Evolutionary conservation across 1,140 invertebrate genomes (phyloP).

Genomic region (Nasonia giraulti): DNA sequence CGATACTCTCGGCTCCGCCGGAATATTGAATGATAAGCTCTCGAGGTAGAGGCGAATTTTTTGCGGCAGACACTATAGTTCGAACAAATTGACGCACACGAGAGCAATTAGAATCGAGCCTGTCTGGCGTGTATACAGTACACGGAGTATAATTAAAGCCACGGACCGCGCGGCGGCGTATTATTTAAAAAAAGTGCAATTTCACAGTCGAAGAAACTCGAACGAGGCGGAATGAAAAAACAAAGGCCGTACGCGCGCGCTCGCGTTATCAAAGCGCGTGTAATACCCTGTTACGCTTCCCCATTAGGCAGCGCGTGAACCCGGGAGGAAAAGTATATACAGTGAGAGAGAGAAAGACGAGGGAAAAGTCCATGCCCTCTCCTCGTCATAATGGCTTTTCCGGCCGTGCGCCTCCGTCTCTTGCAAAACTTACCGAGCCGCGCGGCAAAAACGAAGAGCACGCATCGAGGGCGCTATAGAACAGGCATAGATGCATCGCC

Average conservation of each 20-base stretch:
- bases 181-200: neutral
- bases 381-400: constrained; percentile 5
- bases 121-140: too few species aligned
- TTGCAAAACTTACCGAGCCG: neutral
- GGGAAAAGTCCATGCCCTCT: neutral
- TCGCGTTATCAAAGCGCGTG: neutral
- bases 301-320: neutral
- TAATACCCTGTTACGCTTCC: neutral
- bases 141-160: too few species aligned
- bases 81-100: too few species aligned
- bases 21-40: neutral
- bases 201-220: neutral
- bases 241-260: neutral
- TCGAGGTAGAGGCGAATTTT: neutral
- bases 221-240: neutral
- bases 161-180: neutral
- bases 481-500: constrained; percentile 9
- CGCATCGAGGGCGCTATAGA: neutral
- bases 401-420: neutral
- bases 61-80: too few species aligned
- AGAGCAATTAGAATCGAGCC: too few species aligned
- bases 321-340: neutral
- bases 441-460: neutral
- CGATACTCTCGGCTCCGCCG: neutral
- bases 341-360: neutral